phyloP scores from a whole-genome alignment of 2,888 invertebrate genomes.

The Brachyopa scutellaris region DNA sequence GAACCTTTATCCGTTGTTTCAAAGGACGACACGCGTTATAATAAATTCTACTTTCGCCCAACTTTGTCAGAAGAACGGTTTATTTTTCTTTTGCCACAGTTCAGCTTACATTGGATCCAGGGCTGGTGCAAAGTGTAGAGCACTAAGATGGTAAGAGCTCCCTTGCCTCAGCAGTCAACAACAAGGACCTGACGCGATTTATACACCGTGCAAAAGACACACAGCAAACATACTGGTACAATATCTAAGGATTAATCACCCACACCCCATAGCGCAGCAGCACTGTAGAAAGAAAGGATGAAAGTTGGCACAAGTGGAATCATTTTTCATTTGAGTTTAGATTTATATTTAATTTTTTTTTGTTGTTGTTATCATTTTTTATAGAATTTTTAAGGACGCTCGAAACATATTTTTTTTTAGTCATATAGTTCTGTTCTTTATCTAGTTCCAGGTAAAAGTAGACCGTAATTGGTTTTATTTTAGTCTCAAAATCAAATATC shows the following conservation, averaged over 20 bases:
- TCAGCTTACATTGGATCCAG: not conserved
- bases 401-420: too few relatives aligned
- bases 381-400: not conserved
- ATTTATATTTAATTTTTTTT: not conserved
- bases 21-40: constrained; percentile 8
- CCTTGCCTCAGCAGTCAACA: not conserved
- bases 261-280: not conserved
- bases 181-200: not conserved
- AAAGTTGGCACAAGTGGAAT: constrained; percentile 31
- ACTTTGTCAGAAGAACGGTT: not conserved
- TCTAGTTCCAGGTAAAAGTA: too few relatives aligned
- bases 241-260: constrained; percentile 30
- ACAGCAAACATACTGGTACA: too few relatives aligned
- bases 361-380: not conserved
- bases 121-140: not conserved
- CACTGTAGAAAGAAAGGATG: constrained; percentile 8
- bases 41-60: constrained; percentile 15
- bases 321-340: constrained; percentile 24
- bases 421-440: too few relatives aligned
- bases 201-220: constrained; percentile 12
- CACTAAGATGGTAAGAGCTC: not conserved
- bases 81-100: not conserved
- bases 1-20: not conserved
- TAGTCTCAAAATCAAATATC: too few relatives aligned
- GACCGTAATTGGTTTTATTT: too few relatives aligned